Conservation (phyloP, 2,888 invertebrate genomes). For the Drosophila greeni region DNA sequence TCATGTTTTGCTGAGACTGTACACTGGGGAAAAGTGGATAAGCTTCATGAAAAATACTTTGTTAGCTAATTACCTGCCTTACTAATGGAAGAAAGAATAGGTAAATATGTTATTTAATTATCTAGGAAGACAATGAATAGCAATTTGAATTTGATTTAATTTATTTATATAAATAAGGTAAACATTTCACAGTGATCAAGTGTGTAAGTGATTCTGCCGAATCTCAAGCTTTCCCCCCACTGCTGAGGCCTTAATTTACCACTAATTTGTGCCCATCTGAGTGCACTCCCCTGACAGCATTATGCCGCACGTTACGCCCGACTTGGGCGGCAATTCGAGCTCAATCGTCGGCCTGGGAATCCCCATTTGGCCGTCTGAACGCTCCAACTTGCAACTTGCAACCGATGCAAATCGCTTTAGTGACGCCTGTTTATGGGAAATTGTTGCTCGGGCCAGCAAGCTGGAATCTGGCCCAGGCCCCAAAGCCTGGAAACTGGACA, state of each 20-base stretch:
- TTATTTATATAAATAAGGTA: no score
- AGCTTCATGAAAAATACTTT: no score
- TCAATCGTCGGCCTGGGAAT: conserved; percentile 14
- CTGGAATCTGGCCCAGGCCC: conserved; percentile 1
- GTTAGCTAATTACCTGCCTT: background rate
- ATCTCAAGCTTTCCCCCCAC: conserved; percentile 41
- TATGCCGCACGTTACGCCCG: conserved; percentile 35
- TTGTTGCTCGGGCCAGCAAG: conserved; percentile 29
- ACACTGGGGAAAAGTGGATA: conserved; percentile 32
- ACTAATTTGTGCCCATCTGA: conserved; percentile 71
- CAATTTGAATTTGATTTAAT: no score
- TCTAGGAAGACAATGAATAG: background rate
- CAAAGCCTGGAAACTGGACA: conserved; percentile 20
- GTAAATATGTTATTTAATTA: background rate
- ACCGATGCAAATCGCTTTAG: conserved; percentile 65
- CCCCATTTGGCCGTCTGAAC: background rate
- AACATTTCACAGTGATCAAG: no score
- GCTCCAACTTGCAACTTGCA: conserved; percentile 17
- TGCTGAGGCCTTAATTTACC: conserved; percentile 70
- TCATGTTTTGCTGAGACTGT: conserved; percentile 29
- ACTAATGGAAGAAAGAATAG: background rate
- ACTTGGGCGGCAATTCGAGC: conserved; percentile 28
- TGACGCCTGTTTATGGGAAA: conserved; percentile 67
- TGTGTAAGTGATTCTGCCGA: conserved; percentile 38
- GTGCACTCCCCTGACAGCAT: conserved; percentile 28